Conservation (phyloP, 2,888 invertebrate genomes). For the Phyto melanocephala region DNA sequence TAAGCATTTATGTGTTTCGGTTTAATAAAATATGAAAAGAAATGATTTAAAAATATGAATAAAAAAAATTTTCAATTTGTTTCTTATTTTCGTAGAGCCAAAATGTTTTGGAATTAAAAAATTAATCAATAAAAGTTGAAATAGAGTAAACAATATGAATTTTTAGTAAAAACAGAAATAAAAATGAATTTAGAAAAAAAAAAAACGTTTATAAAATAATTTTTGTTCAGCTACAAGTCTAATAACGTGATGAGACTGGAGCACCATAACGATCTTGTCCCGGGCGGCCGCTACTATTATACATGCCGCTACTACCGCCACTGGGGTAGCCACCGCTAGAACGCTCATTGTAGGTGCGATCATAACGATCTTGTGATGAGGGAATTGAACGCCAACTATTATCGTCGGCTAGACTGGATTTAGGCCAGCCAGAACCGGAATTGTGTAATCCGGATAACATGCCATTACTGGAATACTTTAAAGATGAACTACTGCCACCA, state of each 20-base stretch:
- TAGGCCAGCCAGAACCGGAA: constrained; percentile 74
- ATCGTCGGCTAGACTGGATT: constrained; percentile 71
- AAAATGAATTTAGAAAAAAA: too few species aligned
- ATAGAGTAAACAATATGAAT: too few species aligned
- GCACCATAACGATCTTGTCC: constrained; percentile 76
- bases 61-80: constrained; percentile 15
- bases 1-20: background rate
- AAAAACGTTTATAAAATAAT: constrained; percentile 3
- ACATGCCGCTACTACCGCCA: constrained; percentile 70
- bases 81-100: background rate
- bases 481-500: constrained; percentile 67
- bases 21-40: background rate
- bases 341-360: constrained; percentile 78
- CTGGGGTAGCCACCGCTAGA: constrained; percentile 74
- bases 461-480: constrained; percentile 77
- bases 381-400: constrained; percentile 75
- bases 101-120: constrained; percentile 1
- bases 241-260: constrained; percentile 76
- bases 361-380: constrained; percentile 76
- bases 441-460: constrained; percentile 74
- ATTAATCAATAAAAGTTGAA: too few species aligned
- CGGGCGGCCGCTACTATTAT: constrained; percentile 72
- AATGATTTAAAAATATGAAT: background rate
- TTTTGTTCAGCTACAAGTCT: background rate
- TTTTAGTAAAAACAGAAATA: too few species aligned